phyloP scores from a whole-genome alignment of 2,797 vertebrate species.

The Sphenodon punctatus region DNA sequence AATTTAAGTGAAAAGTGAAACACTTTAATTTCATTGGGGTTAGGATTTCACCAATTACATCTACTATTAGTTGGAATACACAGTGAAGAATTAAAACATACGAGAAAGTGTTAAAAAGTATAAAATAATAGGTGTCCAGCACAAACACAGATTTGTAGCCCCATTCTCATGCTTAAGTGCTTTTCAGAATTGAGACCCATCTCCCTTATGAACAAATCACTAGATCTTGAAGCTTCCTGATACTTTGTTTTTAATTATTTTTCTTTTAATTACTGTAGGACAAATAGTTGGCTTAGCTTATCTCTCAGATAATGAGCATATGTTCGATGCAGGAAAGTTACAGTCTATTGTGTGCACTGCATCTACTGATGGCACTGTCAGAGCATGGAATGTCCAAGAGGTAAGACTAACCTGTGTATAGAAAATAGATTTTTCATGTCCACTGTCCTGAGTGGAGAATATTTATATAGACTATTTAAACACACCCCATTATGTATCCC shows the following conservation, averaged over 20 bases:
- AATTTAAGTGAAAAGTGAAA: not conserved
- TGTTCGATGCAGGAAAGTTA: slow-evolving; percentile 62
- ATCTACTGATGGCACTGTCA: slow-evolving; percentile 77
- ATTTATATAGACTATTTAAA: no score
- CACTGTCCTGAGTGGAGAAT: no score
- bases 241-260: not conserved
- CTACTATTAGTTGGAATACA: not conserved
- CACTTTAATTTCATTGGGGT: no score
- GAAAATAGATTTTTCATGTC: no score
- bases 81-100: not conserved
- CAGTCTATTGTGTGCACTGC: slow-evolving; percentile 75
- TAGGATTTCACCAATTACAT: no score
- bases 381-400: slow-evolving; percentile 80
- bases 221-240: not conserved
- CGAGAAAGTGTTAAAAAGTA: not conserved
- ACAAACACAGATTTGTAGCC: not conserved
- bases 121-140: no score
- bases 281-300: slow-evolving; percentile 73
- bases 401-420: slow-evolving; percentile 11
- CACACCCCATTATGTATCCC: not conserved
- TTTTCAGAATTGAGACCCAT: not conserved
- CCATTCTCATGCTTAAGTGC: not conserved
- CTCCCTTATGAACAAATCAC: not conserved
- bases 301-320: slow-evolving; percentile 55
- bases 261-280: slow-evolving; percentile 67